Evolutionary conservation across 2,888 invertebrate species (phyloP).

Genomic region (Euphydryas editha): DNA sequence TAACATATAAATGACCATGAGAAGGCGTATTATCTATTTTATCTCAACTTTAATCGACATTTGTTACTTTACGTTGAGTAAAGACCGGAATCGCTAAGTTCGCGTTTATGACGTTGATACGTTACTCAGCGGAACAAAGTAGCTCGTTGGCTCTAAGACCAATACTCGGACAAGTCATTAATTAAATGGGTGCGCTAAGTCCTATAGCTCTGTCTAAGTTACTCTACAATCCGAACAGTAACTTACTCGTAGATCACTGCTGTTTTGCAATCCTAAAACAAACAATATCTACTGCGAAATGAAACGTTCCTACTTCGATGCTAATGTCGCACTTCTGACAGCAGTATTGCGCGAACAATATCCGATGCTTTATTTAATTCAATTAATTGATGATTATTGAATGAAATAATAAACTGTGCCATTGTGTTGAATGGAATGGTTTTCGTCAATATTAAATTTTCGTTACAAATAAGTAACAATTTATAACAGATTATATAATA

Average conservation of each 20-base stretch:
- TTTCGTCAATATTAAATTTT: too few relatives aligned
- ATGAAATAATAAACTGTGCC: neutral
- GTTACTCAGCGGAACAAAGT: slow-evolving; percentile 70
- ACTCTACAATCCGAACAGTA: slow-evolving; percentile 67
- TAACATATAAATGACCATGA: too few relatives aligned
- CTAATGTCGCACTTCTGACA: slow-evolving; percentile 48
- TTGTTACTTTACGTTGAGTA: neutral
- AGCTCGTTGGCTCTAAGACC: slow-evolving; percentile 78
- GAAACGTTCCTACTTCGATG: slow-evolving; percentile 57
- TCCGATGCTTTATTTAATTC: neutral
- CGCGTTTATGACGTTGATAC: slow-evolving; percentile 54
- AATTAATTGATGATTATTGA: neutral
- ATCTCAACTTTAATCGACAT: neutral
- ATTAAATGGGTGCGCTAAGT: slow-evolving; percentile 78
- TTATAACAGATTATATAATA: too few relatives aligned
- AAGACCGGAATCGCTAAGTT: neutral
- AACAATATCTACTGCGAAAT: slow-evolving; percentile 63
- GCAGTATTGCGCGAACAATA: neutral
- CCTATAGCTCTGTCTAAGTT: slow-evolving; percentile 71
- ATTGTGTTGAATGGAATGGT: too few relatives aligned
- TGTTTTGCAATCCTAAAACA: slow-evolving; percentile 66
- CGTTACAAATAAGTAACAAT: too few relatives aligned
- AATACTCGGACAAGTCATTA: slow-evolving; percentile 81
- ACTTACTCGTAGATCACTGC: slow-evolving; percentile 77
- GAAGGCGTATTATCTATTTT: too few relatives aligned